phyloP scores from a whole-genome alignment of 2,113 vertebrate species.

The Phasianus colchicus region DNA sequence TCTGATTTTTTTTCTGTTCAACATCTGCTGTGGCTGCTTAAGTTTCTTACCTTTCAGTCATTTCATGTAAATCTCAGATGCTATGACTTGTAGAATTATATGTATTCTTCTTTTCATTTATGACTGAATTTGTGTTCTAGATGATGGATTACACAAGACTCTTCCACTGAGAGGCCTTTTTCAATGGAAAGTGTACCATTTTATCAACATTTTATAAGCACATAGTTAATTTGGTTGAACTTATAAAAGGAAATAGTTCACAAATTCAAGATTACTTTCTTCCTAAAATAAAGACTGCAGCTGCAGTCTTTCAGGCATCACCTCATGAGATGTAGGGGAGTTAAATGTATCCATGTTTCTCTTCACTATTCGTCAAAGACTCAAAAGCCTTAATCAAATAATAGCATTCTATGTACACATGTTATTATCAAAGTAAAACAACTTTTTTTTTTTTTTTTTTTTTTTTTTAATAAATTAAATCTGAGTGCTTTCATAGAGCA shows the following conservation, averaged over 20 bases:
- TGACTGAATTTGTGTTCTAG: background rate
- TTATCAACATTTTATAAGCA: background rate
- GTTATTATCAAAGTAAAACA: background rate
- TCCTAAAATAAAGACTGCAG: background rate
- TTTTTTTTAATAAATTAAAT: no score
- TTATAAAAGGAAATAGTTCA: background rate
- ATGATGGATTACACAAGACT: background rate
- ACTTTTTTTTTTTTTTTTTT: no score
- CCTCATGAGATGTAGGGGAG: background rate
- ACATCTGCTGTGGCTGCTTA: background rate
- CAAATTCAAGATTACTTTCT: background rate
- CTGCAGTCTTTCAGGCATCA: background rate
- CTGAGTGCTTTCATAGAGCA: background rate
- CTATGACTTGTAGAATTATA: background rate
- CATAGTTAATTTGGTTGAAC: background rate
- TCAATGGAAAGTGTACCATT: background rate
- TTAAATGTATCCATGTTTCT: background rate
- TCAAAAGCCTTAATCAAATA: background rate
- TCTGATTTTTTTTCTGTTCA: background rate
- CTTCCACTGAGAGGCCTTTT: background rate
- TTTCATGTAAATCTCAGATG: background rate
- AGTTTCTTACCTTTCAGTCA: background rate
- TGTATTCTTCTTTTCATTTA: background rate
- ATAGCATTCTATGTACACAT: background rate
- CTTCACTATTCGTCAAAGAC: accelerated